These are phyloP conservation scores for Exaiptasia diaphana DNA, from an alignment of 64 coral and sea anemone species.

Conservation along the genomic window DNA sequence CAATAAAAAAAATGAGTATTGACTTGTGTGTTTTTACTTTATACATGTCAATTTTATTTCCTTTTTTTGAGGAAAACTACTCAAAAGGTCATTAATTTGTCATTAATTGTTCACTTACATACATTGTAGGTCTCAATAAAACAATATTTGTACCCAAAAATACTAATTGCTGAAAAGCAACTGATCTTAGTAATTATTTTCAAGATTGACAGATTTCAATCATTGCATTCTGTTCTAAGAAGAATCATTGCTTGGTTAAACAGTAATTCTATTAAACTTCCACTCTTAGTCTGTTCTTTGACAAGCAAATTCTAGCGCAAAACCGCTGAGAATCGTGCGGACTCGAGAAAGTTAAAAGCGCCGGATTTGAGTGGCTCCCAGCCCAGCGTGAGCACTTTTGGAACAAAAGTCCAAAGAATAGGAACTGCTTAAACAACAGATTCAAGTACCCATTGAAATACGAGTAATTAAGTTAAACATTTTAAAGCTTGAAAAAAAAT, in stretches of 20 bases:
- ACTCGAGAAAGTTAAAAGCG: too few relatives aligned
- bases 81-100: too few relatives aligned
- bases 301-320: background rate
- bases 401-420: too few relatives aligned
- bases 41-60: too few relatives aligned
- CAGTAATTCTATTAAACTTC: background rate
- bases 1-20: too few relatives aligned
- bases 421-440: too few relatives aligned
- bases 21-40: too few relatives aligned
- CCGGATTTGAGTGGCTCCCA: too few relatives aligned
- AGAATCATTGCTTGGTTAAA: constrained; percentile 1
- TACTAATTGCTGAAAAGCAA: background rate
- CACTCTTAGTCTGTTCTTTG: background rate
- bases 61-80: too few relatives aligned
- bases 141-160: background rate
- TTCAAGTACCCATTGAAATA: too few relatives aligned
- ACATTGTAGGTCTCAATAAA: background rate
- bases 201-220: background rate
- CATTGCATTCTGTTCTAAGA: background rate
- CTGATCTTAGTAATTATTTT: background rate
- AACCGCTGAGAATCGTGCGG: constrained; percentile 18
- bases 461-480: background rate
- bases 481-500: background rate
- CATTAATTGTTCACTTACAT: too few relatives aligned
- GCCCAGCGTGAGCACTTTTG: too few relatives aligned